A percentile compares a stretch with the other conserved stretches of the same genome.
Conservation (phyloP, 2,888 invertebrate genomes). For the Ceraclea dissimilis region DNA sequence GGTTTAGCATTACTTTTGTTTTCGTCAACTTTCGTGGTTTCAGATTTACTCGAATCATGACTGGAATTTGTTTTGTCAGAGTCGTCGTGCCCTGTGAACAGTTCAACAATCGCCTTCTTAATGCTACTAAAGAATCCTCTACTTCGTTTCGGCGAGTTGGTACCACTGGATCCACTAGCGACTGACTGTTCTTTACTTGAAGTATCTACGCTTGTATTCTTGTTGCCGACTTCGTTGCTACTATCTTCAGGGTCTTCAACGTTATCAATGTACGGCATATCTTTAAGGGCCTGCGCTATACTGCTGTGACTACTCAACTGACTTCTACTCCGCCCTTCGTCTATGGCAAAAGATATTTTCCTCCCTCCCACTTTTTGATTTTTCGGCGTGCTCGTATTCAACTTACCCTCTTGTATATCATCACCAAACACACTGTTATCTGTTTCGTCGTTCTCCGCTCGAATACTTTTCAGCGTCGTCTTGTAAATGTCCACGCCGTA, state of each 20-base stretch:
- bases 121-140: conserved; percentile 21
- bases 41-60: not conserved
- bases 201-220: not conserved
- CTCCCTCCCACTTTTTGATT: conserved; percentile 6
- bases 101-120: conserved; percentile 16
- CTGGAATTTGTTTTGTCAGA: not conserved
- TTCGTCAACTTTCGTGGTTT: not conserved
- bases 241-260: conserved; percentile 7
- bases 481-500: conserved; percentile 4
- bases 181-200: not conserved
- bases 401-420: conserved; percentile 1
- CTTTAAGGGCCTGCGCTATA: conserved; percentile 23
- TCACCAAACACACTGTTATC: conserved; percentile 7
- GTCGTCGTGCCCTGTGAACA: conserved; percentile 15
- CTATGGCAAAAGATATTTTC: conserved; percentile 24
- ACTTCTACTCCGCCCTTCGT: conserved; percentile 9
- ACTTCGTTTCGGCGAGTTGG: not conserved
- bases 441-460: not conserved
- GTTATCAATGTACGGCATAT: conserved; percentile 24
- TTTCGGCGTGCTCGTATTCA: conserved; percentile 18
- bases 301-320: conserved; percentile 17
- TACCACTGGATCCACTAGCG: not conserved
- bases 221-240: not conserved
- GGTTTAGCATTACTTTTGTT: not conserved
- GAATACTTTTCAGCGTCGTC: conserved; percentile 3